A percentile compares a stretch with the other conserved stretches of the same genome.
These are phyloP conservation scores for Meteorus cinctellus DNA, from an alignment of 2,888 invertebrate genomes.

Conservation along the genomic window DNA sequence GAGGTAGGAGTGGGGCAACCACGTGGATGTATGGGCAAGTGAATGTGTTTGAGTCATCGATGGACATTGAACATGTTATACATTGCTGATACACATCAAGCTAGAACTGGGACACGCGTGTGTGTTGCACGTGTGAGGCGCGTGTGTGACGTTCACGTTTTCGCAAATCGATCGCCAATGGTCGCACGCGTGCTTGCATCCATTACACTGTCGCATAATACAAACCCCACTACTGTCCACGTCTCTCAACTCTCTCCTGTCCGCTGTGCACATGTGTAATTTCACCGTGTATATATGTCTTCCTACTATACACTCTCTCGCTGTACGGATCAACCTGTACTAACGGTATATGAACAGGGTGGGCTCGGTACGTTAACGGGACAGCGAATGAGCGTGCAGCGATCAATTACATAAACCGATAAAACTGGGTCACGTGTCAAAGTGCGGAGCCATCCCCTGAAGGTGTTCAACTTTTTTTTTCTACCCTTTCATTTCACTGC, in stretches of 20 bases:
- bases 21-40: background rate
- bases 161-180: slow-evolving; percentile 40
- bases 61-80: slow-evolving; percentile 23
- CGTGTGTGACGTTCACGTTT: slow-evolving; percentile 32
- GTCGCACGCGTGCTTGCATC: slow-evolving; percentile 41
- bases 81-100: slow-evolving; percentile 33
- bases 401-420: slow-evolving; percentile 70
- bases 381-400: slow-evolving; percentile 56
- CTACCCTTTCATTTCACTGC: slow-evolving; percentile 53
- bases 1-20: background rate
- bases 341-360: slow-evolving; percentile 8
- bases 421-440: slow-evolving; percentile 72
- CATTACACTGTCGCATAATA: slow-evolving; percentile 27
- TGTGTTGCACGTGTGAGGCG: slow-evolving; percentile 8
- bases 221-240: background rate
- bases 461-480: slow-evolving; percentile 65
- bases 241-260: background rate
- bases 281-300: background rate
- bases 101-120: slow-evolving; percentile 19
- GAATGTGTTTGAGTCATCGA: slow-evolving; percentile 16
- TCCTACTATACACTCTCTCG: background rate
- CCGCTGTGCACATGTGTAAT: background rate
- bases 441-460: slow-evolving; percentile 67
- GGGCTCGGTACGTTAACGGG: slow-evolving; percentile 50
- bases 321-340: slow-evolving; percentile 7